A percentile compares a stretch with the other conserved stretches of the same genome.
Evolutionary conservation across 2,888 invertebrate genomes (phyloP).

Genomic region (Ferdinandea cuprea): DNA sequence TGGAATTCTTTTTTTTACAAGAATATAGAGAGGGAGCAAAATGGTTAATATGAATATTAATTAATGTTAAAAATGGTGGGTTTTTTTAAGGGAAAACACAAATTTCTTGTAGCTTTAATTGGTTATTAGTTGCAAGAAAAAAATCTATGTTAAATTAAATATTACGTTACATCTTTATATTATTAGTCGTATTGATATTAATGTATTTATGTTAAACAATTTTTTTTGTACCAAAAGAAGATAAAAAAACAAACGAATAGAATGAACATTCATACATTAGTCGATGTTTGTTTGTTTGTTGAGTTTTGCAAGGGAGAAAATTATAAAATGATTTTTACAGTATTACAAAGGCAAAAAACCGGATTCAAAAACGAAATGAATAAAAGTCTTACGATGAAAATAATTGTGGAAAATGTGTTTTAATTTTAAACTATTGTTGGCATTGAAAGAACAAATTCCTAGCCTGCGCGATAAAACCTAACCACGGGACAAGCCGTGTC

Average conservation of each 20-base stretch:
- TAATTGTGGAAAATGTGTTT: not conserved
- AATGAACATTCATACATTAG: too few relatives aligned
- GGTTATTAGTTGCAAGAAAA: not conserved
- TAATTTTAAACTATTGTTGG: not conserved
- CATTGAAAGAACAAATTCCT: too few relatives aligned
- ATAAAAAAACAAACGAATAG: slow-evolving; percentile 31
- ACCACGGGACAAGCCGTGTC: too few relatives aligned
- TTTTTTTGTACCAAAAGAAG: slow-evolving; percentile 58
- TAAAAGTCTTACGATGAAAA: slow-evolving; percentile 54
- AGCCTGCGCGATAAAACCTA: too few relatives aligned
- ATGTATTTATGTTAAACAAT: slow-evolving; percentile 21
- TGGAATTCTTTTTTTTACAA: slow-evolving; percentile 6
- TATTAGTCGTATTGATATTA: slow-evolving; percentile 18
- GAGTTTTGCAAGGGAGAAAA: slow-evolving; percentile 47
- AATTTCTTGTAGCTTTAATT: not conserved
- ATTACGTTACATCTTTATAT: slow-evolving; percentile 7
- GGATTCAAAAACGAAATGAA: slow-evolving; percentile 61
- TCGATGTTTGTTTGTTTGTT: slow-evolving; percentile 65
- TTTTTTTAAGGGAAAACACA: slow-evolving; percentile 2
- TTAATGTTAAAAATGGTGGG: not conserved
- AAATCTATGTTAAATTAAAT: not conserved
- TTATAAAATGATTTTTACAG: slow-evolving; percentile 53
- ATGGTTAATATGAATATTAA: not conserved
- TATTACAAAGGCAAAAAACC: slow-evolving; percentile 35
- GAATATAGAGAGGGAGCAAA: not conserved